Evolutionary conservation across 2,113 vertebrate genomes (phyloP), one percentile per base, ranked within the genome.

Genomic region (Protobothrops mucrosquamatus): DNA sequence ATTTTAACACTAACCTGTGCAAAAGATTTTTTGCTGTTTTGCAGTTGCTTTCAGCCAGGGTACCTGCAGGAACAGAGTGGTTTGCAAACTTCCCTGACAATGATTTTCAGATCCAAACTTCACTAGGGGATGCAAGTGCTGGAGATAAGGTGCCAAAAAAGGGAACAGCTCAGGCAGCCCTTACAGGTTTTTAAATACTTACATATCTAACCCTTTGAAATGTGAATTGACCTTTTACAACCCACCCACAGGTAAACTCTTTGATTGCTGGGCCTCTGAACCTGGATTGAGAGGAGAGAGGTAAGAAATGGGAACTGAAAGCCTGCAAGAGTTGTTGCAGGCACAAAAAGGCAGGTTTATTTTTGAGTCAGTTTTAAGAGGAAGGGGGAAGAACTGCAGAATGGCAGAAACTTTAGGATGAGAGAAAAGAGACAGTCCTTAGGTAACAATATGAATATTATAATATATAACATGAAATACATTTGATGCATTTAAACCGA

Each of bases 1-100:
- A 5, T 12, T 90, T 93, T 86, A 86, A 39, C 55, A 93, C 92
- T 93, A 86, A 93, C 92, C 92, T 90, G 92, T 29, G 57, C 56
- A n/a, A 86, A 34, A 90, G 48, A 39, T 88, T 74, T 29, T 92
- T 87, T 43, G 91, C 6, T 88, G 51, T 39, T 22, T 26, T 86
- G 24, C 81, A 81, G 54, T 90, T n/a, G 59, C 92, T 43, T 48
- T 59, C 81, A 90, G 9, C 54, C 39, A 59, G 69, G 87, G 46
- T 48, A 90, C 48, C 26, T 59, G 23, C n/a, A 87, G 43, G 22
- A 90, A 14, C 11, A 26, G 74, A 54, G n/a, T 56, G 22, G 56
- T 90, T 85, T 85, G 52, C 81, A 86, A 51, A 90, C 15, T 20
- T 24, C 56, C 18, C 54, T 39, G 24, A 55, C 59, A 89, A 74